Percentiles rank a stretch among this genome's conserved stretches.
Conservation (phyloP, 2,888 invertebrate species). For the Dolichomitus sp. region DNA sequence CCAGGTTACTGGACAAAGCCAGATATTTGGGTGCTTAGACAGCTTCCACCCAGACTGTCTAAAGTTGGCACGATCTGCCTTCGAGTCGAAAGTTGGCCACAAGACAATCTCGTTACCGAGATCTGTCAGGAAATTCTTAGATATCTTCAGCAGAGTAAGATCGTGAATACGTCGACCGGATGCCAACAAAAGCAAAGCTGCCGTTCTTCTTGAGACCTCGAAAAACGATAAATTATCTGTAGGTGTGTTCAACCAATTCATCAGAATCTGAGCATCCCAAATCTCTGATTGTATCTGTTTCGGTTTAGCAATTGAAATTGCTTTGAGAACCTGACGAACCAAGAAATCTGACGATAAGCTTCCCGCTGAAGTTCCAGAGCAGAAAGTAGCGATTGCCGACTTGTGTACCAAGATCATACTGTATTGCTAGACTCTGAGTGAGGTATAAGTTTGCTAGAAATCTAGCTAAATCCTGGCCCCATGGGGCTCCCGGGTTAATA, state of each 20-base stretch:
- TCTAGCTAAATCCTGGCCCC: slow-evolving; percentile 61
- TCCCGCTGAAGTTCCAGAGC: slow-evolving; percentile 23
- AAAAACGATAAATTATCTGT: slow-evolving; percentile 57
- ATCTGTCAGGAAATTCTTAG: slow-evolving; percentile 53
- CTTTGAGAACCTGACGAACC: slow-evolving; percentile 63
- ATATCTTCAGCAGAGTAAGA: slow-evolving; percentile 65
- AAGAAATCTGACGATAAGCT: slow-evolving; percentile 60
- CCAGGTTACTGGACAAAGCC: slow-evolving; percentile 65
- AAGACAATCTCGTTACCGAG: slow-evolving; percentile 66
- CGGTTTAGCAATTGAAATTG: slow-evolving; percentile 55
- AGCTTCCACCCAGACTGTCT: slow-evolving; percentile 70
- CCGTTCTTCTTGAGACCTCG: slow-evolving; percentile 67
- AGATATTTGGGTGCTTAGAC: slow-evolving; percentile 60
- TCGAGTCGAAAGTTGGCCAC: slow-evolving; percentile 69
- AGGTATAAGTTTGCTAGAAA: slow-evolving; percentile 65
- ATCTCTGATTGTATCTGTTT: slow-evolving; percentile 51
- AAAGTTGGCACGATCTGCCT: slow-evolving; percentile 66
- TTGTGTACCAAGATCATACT: slow-evolving; percentile 66
- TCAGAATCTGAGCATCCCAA: slow-evolving; percentile 64
- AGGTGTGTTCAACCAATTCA: slow-evolving; percentile 60
- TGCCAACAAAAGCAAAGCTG: slow-evolving; percentile 62
- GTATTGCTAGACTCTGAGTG: slow-evolving; percentile 56
- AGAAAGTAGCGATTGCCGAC: slow-evolving; percentile 68
- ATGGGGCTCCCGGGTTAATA: slow-evolving; percentile 38
- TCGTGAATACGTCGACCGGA: slow-evolving; percentile 69